These are phyloP conservation scores for Polypedilum pembai DNA, from an alignment of 1,140 invertebrate genomes.

Conservation along the genomic window DNA sequence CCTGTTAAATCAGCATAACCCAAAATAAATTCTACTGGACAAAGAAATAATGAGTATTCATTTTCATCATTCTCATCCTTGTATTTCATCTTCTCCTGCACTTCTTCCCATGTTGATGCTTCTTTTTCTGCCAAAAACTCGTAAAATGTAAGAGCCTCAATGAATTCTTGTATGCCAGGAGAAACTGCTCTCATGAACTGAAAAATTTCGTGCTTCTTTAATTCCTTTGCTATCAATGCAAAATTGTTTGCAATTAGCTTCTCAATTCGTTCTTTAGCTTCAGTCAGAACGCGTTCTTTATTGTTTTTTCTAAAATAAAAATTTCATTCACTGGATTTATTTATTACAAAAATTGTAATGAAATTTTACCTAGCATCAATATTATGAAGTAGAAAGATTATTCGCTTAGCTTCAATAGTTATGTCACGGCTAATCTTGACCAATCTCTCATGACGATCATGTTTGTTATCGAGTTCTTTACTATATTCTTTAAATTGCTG, in stretches of 20 bases:
- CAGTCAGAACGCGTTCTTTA: slow-evolving; percentile 49
- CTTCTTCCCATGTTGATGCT: slow-evolving; percentile 37
- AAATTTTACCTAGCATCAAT: slow-evolving; percentile 41
- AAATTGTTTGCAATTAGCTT: slow-evolving; percentile 55
- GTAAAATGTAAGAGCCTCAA: slow-evolving; percentile 75
- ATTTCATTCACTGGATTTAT: slow-evolving; percentile 32
- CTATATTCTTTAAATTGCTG: slow-evolving; percentile 61
- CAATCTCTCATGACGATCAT: slow-evolving; percentile 78
- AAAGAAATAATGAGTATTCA: slow-evolving; percentile 31
- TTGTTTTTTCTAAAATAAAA: slow-evolving; percentile 49
- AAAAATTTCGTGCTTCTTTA: slow-evolving; percentile 62
- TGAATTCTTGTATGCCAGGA: slow-evolving; percentile 74
- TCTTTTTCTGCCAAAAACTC: slow-evolving; percentile 50
- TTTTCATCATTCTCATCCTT: slow-evolving; percentile 30
- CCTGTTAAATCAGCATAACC: slow-evolving; percentile 79
- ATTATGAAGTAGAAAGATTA: slow-evolving; percentile 80
- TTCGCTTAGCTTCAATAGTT: slow-evolving; percentile 86
- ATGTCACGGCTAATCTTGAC: slow-evolving; percentile 79
- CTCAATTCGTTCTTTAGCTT: slow-evolving; percentile 58
- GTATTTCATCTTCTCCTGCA: slow-evolving; percentile 42
- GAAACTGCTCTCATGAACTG: slow-evolving; percentile 69
- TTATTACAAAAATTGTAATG: slow-evolving; percentile 36
- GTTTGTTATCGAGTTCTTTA: slow-evolving; percentile 63
- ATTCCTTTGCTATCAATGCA: slow-evolving; percentile 60
- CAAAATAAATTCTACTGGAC: slow-evolving; percentile 50